These are phyloP conservation scores for Erythrocebus patas DNA, from an alignment of 2,113 vertebrate species.

Conservation along the genomic window DNA sequence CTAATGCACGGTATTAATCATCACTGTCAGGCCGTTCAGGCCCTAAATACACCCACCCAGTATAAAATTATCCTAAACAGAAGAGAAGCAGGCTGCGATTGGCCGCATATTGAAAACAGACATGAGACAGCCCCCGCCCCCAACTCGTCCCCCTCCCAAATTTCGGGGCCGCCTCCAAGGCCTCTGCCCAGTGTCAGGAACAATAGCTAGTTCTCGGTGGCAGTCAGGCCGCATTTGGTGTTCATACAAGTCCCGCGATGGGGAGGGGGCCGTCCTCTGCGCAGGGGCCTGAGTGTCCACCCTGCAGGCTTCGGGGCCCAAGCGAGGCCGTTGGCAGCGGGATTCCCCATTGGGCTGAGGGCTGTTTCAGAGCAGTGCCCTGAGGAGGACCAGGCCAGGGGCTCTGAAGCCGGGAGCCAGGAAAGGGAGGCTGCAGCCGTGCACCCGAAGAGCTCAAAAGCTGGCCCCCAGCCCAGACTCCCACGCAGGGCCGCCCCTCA, in stretches of 20 bases:
- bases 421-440: neutral
- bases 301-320: neutral
- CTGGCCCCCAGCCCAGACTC: neutral
- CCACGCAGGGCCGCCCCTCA: neutral
- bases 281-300: neutral
- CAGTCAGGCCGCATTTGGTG: fast-evolving
- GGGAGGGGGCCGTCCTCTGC: neutral
- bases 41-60: slow-evolving; percentile 83
- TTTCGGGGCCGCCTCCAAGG: neutral
- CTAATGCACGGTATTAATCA: slow-evolving; percentile 92
- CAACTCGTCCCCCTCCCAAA: neutral
- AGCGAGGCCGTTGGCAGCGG: fast-evolving
- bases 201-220: neutral
- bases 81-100: slow-evolving; percentile 53
- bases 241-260: neutral
- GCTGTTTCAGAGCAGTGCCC: neutral
- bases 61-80: slow-evolving; percentile 81
- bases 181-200: slow-evolving; percentile 48
- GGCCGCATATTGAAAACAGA: slow-evolving; percentile 76
- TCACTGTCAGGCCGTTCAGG: slow-evolving; percentile 86
- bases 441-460: fast-evolving
- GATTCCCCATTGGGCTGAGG: neutral
- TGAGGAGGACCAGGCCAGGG: neutral
- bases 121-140: slow-evolving; percentile 46
- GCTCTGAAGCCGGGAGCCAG: neutral